Conservation (phyloP, 1,140 invertebrate species). For the Bombus ignitus region DNA sequence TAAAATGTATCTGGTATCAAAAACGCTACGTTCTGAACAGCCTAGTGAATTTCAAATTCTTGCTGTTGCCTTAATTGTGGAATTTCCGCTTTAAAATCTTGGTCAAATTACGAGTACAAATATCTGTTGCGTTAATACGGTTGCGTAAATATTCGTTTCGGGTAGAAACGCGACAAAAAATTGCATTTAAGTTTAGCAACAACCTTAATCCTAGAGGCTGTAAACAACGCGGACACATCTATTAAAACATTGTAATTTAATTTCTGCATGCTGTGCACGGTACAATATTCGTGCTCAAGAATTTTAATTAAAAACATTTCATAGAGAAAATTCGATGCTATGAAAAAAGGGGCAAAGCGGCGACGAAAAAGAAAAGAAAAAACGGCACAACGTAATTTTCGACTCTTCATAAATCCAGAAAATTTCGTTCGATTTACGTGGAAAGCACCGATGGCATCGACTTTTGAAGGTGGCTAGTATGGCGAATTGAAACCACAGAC, state of each 20-base stretch:
- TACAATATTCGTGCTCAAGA: not conserved
- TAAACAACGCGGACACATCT: not conserved
- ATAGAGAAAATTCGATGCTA: constrained; percentile 15
- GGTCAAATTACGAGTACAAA: not conserved
- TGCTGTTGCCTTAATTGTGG: not conserved
- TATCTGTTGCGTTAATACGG: not conserved
- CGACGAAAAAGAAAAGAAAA: not conserved
- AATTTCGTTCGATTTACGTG: not conserved
- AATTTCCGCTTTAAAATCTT: not conserved
- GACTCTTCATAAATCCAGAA: constrained; percentile 1
- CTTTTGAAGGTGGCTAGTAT: not conserved
- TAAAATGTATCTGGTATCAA: no score
- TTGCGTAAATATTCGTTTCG: not conserved
- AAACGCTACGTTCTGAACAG: no score
- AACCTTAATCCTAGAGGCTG: not conserved
- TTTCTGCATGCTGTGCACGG: not conserved
- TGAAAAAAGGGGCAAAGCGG: no score
- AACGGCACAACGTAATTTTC: not conserved
- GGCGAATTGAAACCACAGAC: not conserved
- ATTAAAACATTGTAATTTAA: constrained; percentile 2
- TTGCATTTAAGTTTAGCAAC: not conserved
- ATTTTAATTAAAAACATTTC: constrained; percentile 35
- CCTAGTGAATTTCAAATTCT: not conserved
- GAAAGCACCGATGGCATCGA: not conserved
- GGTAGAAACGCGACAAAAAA: not conserved